Base-by-base conservation (phyloP, 1,140 invertebrate species). In the Bicyclus anynana region DNA sequence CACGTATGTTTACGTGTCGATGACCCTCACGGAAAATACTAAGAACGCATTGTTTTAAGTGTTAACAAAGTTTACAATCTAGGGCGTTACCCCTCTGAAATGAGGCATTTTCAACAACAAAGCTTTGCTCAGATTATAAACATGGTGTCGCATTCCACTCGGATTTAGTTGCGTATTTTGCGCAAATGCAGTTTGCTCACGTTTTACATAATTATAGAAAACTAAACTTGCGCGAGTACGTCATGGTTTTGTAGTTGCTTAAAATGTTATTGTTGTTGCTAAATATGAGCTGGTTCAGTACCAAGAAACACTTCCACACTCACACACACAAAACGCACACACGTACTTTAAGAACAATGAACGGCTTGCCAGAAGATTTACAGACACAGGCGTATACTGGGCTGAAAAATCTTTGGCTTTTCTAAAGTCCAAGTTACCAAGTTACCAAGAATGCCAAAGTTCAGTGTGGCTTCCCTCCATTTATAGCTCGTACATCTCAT, bases 81-180 rank as follows among this genome's bases (percentile, higher is more conserved):
- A 72, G 82, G 78, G 63, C 82, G 72, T 85, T 85, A 80, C 75
- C 82, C 80, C 70, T 71, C 77, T 82, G 74, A 83, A 80, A 78
- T 70, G 74, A 75, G 78, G 61, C 70, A 77, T 80, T 80, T 78
- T 69, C 74, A 78, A 72, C 65, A 80, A 74, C 73, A 75, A 67
- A 55, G 59, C 62, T 52, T 52, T 72, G 79, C 68, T 75, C 69
- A 67, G 54, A 59, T 67, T 74, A 65, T 62, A 74, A 65, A 76
- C 80, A 74, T 57, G 48, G 69, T 72, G 72, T 68, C 64, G 67
- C 67, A 72, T 83, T 73, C 69, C 70, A 21, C 59, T 65, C 38
- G 62, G 62, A 65, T 72, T 79, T 62, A 63, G 65, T 74, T 71
- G 66, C 69, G 53, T 60, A 60, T 69, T 60, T 48, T 57, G 50